Conservation (phyloP, 2,797 vertebrate species). For the Takifugu ocellatus region DNA sequence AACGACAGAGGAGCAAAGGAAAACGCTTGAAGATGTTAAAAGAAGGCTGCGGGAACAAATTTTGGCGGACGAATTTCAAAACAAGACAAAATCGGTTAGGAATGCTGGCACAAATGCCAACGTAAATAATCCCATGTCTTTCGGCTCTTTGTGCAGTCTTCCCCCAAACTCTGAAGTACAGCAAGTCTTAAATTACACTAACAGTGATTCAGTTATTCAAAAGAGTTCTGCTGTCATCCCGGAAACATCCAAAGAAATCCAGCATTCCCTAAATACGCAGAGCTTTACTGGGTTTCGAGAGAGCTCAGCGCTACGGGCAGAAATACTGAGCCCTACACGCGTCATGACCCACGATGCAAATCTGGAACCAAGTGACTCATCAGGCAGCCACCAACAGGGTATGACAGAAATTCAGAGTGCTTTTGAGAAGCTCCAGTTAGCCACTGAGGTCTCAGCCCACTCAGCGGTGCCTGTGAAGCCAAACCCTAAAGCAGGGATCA, state of each 20-base stretch:
- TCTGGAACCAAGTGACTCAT: constrained; percentile 41
- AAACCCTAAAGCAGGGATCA: constrained; percentile 18
- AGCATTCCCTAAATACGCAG: constrained; percentile 31
- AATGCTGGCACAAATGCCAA: constrained; percentile 38
- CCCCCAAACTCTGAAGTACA: constrained; percentile 28
- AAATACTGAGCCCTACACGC: constrained; percentile 19
- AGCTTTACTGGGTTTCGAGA: constrained; percentile 61
- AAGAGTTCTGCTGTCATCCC: constrained; percentile 18
- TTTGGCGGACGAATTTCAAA: constrained; percentile 71
- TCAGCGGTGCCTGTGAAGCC: constrained; percentile 9
- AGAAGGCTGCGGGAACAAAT: constrained; percentile 77
- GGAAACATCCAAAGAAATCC: constrained; percentile 26
- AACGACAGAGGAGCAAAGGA: constrained; percentile 34
- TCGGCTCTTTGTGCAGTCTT: constrained; percentile 24
- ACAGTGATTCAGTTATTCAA: constrained; percentile 23
- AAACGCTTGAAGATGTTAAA: constrained; percentile 64
- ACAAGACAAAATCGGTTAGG: constrained; percentile 47
- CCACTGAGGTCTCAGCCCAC: constrained; percentile 67
- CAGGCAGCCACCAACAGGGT: constrained; percentile 73
- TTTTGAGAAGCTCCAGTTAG: constrained; percentile 83
- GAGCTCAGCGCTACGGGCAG: constrained; percentile 7
- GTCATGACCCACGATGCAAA: constrained; percentile 32
- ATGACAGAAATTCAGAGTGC: constrained; percentile 84
- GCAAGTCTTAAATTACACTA: constrained; percentile 27
- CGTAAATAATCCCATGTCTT: constrained; percentile 39